Base-by-base conservation (phyloP, 2,888 invertebrate species). In the Pardosa pseudoannulata region DNA sequence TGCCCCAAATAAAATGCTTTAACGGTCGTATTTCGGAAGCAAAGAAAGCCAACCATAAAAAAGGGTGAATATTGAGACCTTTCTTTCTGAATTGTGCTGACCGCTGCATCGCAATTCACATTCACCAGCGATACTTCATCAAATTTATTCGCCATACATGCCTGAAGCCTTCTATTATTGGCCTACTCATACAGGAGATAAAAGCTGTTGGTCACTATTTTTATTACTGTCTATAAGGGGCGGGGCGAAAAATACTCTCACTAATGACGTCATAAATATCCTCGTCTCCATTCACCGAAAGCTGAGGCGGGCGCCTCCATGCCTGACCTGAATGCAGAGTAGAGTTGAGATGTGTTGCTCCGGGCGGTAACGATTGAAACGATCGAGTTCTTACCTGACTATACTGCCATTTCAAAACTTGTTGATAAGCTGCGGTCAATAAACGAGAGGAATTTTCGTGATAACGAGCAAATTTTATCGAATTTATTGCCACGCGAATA, bases 181-280 rank as follows among this genome's bases (percentile, higher is more conserved):
- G 81, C 68, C 81, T 75, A 67, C 68, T 75, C 16, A 65, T 28
- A 74, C 29, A 23, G 62, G 68, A 75, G 75, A 81, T 81, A 75
- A 81, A 81, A 75, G 62, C 56, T 36, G 50, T 41, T 81, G 72
- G 74, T 81, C 81, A 70, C 81, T 74, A 39, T 81, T 81, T 80
- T 81, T 81, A 81, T 81, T 81, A 74, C 74, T 56, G 32, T 68
- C 65, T 67, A 56, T 27, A 67, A 73, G 74, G 74, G 74, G 80
- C 74, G 80, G 74, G 74, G 68, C 62, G 64, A 67, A 81, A 65
- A 81, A 81, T 81, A 75, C 81, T 81, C 68, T 81, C 81, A 70
- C 81, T 81, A 81, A 81, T 81, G 81, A 81, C 81, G 75, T 81
- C 81, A 81, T 81, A 81, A 81, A 81, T 81, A 75, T 81, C 81